Evolutionary conservation across 2,797 vertebrate species (phyloP).

Genomic region (Lagodon rhomboides): DNA sequence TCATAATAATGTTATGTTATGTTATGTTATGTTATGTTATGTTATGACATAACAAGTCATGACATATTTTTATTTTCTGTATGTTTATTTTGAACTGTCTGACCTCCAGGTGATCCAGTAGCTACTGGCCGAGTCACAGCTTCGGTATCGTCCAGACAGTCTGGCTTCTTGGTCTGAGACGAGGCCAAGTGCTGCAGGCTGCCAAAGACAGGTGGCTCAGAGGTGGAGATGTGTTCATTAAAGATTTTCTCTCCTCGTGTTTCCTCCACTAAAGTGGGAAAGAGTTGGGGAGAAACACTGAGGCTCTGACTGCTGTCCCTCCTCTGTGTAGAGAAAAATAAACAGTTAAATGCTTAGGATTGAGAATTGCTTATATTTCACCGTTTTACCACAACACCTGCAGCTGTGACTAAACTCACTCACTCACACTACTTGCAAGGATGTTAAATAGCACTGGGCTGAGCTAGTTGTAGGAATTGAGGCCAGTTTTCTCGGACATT

Average conservation of each 20-base stretch:
- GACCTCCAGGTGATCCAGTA: slow-evolving; percentile 59
- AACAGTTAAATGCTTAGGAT: neutral
- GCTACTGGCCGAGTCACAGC: slow-evolving; percentile 19
- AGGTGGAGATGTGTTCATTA: slow-evolving; percentile 26
- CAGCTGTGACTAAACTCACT: neutral
- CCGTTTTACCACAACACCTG: neutral
- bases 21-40: no score
- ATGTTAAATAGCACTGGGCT: neutral
- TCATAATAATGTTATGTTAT: no score
- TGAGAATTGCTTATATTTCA: neutral
- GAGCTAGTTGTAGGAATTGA: neutral
- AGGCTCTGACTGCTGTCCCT: slow-evolving; percentile 43
- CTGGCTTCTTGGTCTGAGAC: slow-evolving; percentile 30
- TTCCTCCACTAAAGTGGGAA: slow-evolving; percentile 14
- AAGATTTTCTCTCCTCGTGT: slow-evolving; percentile 24
- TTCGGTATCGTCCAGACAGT: slow-evolving; percentile 45
- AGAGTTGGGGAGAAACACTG: slow-evolving; percentile 15
- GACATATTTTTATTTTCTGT: slow-evolving; percentile 25
- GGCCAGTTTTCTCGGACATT: neutral
- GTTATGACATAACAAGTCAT: slow-evolving; percentile 2
- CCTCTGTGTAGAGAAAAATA: slow-evolving; percentile 41
- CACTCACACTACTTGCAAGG: neutral
- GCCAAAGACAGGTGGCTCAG: slow-evolving; percentile 22
- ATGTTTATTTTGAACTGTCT: slow-evolving; percentile 63
- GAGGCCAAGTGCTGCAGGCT: slow-evolving; percentile 29